Percentiles rank a stretch among this genome's conserved stretches.
phyloP scores from a whole-genome alignment of 2,888 invertebrate genomes.

The Philereme transversata region DNA sequence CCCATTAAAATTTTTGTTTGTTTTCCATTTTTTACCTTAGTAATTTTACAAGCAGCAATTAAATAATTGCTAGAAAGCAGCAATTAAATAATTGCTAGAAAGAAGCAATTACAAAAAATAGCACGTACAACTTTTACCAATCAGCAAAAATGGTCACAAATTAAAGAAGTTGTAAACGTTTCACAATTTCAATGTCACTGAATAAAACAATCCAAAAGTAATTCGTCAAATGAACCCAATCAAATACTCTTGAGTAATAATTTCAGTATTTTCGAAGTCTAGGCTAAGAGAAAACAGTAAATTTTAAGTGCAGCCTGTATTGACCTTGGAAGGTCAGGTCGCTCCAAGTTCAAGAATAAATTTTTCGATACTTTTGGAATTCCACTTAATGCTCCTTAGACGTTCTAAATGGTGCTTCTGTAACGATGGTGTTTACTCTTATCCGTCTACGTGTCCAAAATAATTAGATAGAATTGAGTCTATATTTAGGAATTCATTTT shows the following conservation, averaged over 20 bases:
- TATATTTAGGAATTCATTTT: too few species aligned
- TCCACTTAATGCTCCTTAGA: neutral
- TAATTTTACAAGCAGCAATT: too few species aligned
- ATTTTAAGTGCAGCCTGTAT: slow-evolving; percentile 8
- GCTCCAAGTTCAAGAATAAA: slow-evolving; percentile 25
- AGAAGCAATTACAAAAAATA: slow-evolving; percentile 1
- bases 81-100: slow-evolving; percentile 2
- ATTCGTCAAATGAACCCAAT: slow-evolving; percentile 12
- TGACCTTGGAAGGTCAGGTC: slow-evolving; percentile 13
- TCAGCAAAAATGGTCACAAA: neutral
- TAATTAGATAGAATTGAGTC: too few species aligned
- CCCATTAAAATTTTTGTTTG: too few species aligned
- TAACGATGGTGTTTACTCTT: too few species aligned
- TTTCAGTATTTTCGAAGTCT: slow-evolving; percentile 4
- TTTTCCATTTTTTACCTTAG: too few species aligned
- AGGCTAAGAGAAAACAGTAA: slow-evolving; percentile 18
- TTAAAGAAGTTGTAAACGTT: neutral
- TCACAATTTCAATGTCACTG: neutral
- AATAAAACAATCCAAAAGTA: slow-evolving; percentile 1
- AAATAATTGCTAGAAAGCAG: neutral
- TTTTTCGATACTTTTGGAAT: slow-evolving; percentile 8
- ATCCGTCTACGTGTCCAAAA: too few species aligned
- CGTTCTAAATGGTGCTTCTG: neutral
- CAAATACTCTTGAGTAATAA: slow-evolving; percentile 9
- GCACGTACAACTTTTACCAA: slow-evolving; percentile 1